Evolutionary conservation across 2,797 vertebrate species (phyloP).

Genomic region (Choloepus didactylus): DNA sequence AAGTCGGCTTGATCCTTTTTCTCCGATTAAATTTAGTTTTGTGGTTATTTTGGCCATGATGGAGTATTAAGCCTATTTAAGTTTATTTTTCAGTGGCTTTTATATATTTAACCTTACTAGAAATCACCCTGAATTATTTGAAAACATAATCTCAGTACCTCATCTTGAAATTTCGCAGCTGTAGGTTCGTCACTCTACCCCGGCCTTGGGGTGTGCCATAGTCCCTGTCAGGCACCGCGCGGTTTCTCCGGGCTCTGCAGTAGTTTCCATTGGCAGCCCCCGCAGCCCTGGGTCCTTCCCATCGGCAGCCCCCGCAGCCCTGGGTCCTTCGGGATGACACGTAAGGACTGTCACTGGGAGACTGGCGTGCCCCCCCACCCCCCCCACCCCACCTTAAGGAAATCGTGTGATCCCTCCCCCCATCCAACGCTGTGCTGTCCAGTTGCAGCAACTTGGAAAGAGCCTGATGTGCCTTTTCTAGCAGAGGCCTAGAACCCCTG

Average conservation of each 20-base stretch:
- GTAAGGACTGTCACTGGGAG: background rate
- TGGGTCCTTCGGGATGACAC: background rate
- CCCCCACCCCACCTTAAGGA: too few relatives aligned
- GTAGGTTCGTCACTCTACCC: too few relatives aligned
- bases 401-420: accelerated
- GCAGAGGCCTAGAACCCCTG: background rate
- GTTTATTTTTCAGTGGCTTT: background rate
- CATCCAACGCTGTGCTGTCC: background rate
- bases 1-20: accelerated
- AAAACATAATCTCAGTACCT: background rate
- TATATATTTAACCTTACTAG: background rate
- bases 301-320: background rate
- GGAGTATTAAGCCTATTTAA: background rate
- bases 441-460: accelerated
- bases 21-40: background rate
- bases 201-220: background rate
- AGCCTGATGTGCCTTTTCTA: accelerated
- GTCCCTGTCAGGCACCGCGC: too few relatives aligned
- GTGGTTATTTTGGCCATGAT: background rate
- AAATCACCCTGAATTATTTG: background rate
- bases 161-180: background rate
- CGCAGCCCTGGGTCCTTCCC: background rate
- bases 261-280: accelerated
- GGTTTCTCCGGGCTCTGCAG: background rate
- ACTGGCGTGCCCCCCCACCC: background rate